Evolutionary conservation across 92 coral and sea anemone genomes (phyloP).

Genomic region (Desmophyllum pertusum): DNA sequence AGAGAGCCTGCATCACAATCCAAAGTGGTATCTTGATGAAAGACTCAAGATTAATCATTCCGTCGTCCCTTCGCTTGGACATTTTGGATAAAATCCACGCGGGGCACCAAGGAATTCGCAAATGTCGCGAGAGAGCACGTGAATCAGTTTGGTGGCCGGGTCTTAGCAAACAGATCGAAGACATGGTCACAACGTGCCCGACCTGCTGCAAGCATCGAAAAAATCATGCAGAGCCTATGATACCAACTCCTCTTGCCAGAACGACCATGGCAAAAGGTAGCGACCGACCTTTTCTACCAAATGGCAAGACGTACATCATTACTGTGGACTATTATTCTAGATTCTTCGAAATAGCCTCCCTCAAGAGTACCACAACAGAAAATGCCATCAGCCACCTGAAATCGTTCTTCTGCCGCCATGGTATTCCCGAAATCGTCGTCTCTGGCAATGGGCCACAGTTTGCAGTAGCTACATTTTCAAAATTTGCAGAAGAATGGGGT

Average conservation of each 20-base stretch:
- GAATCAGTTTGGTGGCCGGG: conserved; percentile 68
- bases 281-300: conserved; percentile 52
- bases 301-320: conserved; percentile 35
- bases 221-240: conserved; percentile 58
- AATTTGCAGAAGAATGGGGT: conserved; percentile 45
- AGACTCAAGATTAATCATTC: conserved; percentile 55
- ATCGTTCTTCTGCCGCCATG: conserved; percentile 34
- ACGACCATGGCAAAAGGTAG: conserved; percentile 67
- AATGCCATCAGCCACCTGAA: conserved; percentile 8
- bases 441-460: conserved; percentile 48
- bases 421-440: conserved; percentile 30
- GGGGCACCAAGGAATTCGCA: conserved; percentile 56
- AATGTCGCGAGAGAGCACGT: conserved; percentile 60
- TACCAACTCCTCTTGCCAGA: conserved; percentile 46
- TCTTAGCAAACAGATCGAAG: conserved; percentile 54
- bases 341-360: conserved; percentile 22
- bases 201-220: conserved; percentile 39
- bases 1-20: conserved; percentile 35
- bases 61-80: conserved; percentile 41
- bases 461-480: conserved; percentile 11
- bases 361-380: conserved; percentile 20
- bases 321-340: conserved; percentile 35
- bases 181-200: conserved; percentile 48
- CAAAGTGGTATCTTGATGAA: conserved; percentile 67
- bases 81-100: conserved; percentile 55